Evolutionary conservation across 2,888 invertebrate genomes (phyloP).

Genomic region (Stenichneumon culpator): DNA sequence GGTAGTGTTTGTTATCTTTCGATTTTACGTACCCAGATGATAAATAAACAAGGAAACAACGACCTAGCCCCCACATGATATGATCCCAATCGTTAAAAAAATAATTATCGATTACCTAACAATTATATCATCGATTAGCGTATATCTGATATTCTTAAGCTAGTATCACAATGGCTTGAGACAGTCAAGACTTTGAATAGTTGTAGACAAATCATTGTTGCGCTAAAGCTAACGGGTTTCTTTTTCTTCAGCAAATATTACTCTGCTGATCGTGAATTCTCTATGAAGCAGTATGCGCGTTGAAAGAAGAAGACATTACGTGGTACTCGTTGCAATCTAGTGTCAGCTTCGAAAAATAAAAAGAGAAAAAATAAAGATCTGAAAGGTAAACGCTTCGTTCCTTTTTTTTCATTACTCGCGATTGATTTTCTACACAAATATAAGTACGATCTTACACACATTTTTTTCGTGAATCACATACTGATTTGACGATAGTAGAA

Average conservation of each 20-base stretch:
- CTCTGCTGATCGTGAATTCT: neutral
- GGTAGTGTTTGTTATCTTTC: slow-evolving; percentile 18
- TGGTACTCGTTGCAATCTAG: slow-evolving; percentile 43
- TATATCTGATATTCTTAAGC: slow-evolving; percentile 77
- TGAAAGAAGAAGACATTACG: neutral
- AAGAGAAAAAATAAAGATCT: slow-evolving; percentile 55
- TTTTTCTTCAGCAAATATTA: neutral
- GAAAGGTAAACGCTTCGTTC: slow-evolving; percentile 75
- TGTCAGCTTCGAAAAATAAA: slow-evolving; percentile 63
- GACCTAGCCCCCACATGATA: slow-evolving; percentile 75
- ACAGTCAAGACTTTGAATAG: slow-evolving; percentile 82
- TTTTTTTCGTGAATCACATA: slow-evolving; percentile 13
- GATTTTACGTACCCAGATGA: slow-evolving; percentile 24
- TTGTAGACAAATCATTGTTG: slow-evolving; percentile 74
- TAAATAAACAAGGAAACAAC: slow-evolving; percentile 63
- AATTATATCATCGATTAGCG: slow-evolving; percentile 64
- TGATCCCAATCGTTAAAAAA: slow-evolving; percentile 77
- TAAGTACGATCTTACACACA: neutral
- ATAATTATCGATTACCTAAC: slow-evolving; percentile 74
- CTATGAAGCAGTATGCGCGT: neutral
- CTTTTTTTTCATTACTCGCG: slow-evolving; percentile 27
- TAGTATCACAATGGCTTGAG: slow-evolving; percentile 84
- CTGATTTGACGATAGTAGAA: slow-evolving; percentile 1
- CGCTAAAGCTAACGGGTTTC: slow-evolving; percentile 38
- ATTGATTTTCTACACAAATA: slow-evolving; percentile 30